Evolutionary conservation across 2,888 invertebrate species (phyloP), one percentile per base, ranked within the genome.

Genomic region (Agrilus cyanescens): DNA sequence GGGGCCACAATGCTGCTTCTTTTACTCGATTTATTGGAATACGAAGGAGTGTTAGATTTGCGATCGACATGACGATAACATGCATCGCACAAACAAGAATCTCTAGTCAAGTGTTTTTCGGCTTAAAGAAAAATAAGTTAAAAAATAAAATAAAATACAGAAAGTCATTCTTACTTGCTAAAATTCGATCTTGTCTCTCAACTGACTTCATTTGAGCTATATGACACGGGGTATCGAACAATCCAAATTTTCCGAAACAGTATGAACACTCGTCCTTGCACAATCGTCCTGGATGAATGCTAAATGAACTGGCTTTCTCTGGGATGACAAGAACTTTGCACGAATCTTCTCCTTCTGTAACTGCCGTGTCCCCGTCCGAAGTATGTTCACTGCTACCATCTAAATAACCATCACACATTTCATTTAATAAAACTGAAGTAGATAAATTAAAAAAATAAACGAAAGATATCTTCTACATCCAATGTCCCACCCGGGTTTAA

Each of bases 201-300:
- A 75, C 71, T 40, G 84, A 84, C 54, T 88, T 88, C 62, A 89
- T 81, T 66, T 87, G 87, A 0, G 86, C 88, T 40, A 89, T 81
- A 59, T 89, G 88, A 65, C 86, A 86, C 0, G 88, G 88, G 0
- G 88, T 88, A 57, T 89, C 88, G 50, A 86, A 80, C 0, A 85
- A 73, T 0, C 88, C 88, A 55, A 89, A 89, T 65, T 86, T 88
- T 8, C 87, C 87, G 43, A 85, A 85, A 58, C 89, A 89, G 62
- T 87, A 87, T 58, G 82, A 83, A 59, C 89, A 89, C 55, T 87
- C 86, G 66, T 88, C 87, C 61, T 81, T 80, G 60, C 88, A 89
- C 39, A 86, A 66, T 8, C 87, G 68, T 0, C 80, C 86, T 0
- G 87, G 87, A 66, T 88, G 88, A 55, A 88, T 85, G 57, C 85